Base-by-base conservation (phyloP, 2,113 vertebrate species). In the Stegastes partitus region DNA sequence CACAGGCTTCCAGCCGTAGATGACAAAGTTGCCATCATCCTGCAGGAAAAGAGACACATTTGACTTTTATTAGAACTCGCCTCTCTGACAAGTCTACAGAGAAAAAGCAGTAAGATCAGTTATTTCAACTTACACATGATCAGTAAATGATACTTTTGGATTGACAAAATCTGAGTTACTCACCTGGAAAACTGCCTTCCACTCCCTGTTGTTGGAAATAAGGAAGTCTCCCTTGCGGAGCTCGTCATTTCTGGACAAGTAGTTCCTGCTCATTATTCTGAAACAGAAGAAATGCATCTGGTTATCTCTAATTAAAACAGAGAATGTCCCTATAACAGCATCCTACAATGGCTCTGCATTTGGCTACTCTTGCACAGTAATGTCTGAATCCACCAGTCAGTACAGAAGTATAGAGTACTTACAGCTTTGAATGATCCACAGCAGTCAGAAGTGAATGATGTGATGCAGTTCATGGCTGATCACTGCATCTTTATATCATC, bases 191-290 rank as follows among this genome's bases (percentile, higher is more conserved):
- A 90, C 0, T 7, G 85, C 89, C 11, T 87, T 89, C 2, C 0
- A 88, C 19, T 82, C 22, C 19, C 57, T 2, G 26, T 90, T 89
- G 79, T 87, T 91, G 51, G 86, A 91, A 0, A 90, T 0, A 18
- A 91, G 64, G 25, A 1, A 75, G 77, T 91, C 88, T 63, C 90
- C 88, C 11, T 0, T 84, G 1, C 49, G 74, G 68, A 90, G 87
- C 31, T 91, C 79, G 10, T 86, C 63, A 14, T 87, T 69, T 64
- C 28, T 83, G 61, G 79, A 83, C 68, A 90, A 11, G 42, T 2
- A 81, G 84, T 88, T 89, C 8, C 31, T 89, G 74, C 90, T 90
- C 90, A 91, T 88, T 72, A 67, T 86, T 62, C 80, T 87, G 53
- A 8, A 81, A 50, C 14, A 49, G 16, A 50, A 19, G 5, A 50